Evolutionary conservation across 2,797 vertebrate species (phyloP).

Genomic region (Pangasius sanitwongsei): DNA sequence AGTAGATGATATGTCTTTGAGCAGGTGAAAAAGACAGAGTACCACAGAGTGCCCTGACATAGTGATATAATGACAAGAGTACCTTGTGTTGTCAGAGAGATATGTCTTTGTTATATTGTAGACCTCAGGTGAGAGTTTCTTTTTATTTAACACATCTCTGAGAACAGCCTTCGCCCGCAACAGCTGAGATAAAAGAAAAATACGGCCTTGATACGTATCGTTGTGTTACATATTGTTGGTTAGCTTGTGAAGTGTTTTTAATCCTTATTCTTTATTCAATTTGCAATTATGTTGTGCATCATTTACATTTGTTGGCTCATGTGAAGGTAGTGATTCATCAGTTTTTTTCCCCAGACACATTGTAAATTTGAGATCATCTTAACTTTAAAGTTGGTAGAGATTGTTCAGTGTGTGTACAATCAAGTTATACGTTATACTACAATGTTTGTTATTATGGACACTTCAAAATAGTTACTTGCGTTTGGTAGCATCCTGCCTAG

Average conservation of each 20-base stretch:
- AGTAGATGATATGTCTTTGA: not conserved
- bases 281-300: not conserved
- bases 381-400: not conserved
- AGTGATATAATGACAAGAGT: not conserved
- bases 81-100: slow-evolving; percentile 56
- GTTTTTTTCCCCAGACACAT: not conserved
- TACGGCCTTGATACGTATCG: not conserved
- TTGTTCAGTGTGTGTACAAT: not conserved
- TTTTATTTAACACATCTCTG: slow-evolving; percentile 59
- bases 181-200: slow-evolving; percentile 59
- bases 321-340: not conserved
- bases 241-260: not conserved
- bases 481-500: not conserved
- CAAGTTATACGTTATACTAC: not conserved
- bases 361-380: not conserved
- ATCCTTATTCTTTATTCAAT: not conserved
- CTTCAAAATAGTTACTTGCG: not conserved
- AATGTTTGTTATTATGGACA: not conserved
- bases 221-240: not conserved
- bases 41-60: not conserved
- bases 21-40: not conserved
- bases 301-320: not conserved
- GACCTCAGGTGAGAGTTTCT: slow-evolving; percentile 53
- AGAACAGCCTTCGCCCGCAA: slow-evolving; percentile 65
- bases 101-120: slow-evolving; percentile 45